A percentile compares a stretch with the other conserved stretches of the same genome.
These are phyloP conservation scores for Lerema accius DNA, from an alignment of 1,140 invertebrate species.

Conservation along the genomic window DNA sequence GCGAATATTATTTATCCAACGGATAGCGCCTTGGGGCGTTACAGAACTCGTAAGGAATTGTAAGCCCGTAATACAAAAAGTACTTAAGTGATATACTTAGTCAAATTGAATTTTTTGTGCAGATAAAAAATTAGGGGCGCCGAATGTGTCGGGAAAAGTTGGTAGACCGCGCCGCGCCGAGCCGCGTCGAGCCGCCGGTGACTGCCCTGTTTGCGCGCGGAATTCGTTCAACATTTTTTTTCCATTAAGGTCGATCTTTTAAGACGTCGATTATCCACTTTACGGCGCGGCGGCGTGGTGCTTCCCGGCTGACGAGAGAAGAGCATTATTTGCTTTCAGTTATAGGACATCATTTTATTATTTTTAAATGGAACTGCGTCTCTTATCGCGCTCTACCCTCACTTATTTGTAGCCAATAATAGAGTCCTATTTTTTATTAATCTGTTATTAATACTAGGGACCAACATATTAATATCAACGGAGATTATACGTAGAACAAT, in stretches of 20 bases:
- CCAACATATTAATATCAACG: no score
- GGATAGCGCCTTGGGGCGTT: constrained; percentile 29
- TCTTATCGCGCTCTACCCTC: no score
- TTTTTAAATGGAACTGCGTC: no score
- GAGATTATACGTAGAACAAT: no score
- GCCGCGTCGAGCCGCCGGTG: no score
- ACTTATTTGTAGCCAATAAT: no score
- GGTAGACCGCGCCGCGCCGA: constrained; percentile 8
- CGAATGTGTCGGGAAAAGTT: constrained; percentile 31
- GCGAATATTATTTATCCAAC: constrained; percentile 43
- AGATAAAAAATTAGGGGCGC: constrained; percentile 44
- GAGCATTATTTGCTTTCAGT: no score
- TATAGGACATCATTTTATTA: no score
- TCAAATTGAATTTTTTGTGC: constrained; percentile 55
- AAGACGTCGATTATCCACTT: constrained; percentile 28
- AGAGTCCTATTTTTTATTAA: no score
- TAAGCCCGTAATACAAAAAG: constrained; percentile 56
- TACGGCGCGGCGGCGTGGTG: constrained; percentile 3
- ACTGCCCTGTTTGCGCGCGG: constrained; percentile 16
- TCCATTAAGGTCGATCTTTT: constrained; percentile 35
- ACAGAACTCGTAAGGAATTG: constrained; percentile 45
- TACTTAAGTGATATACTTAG: constrained; percentile 60
- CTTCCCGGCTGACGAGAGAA: not conserved
- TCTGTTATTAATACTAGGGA: no score
- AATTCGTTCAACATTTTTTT: constrained; percentile 35